Base-by-base conservation (phyloP, 64 coral and sea anemone species). In the Stichodactyla mertensii region DNA sequence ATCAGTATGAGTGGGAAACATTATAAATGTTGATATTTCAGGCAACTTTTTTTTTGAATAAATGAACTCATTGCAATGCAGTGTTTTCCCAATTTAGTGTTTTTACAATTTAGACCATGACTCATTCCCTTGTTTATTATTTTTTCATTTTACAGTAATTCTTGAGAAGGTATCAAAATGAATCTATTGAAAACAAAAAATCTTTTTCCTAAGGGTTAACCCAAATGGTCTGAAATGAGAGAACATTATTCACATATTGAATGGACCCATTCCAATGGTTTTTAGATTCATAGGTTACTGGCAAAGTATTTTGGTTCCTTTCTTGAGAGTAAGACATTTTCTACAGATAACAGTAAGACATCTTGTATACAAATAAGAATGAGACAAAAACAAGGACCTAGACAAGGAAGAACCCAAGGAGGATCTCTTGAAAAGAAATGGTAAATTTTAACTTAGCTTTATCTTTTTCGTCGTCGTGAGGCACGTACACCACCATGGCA, bases 281-380 rank as follows among this genome's bases (percentile, higher is more conserved):
- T 89, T 52, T 19, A 90, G 88, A 90, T 90, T 59, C 88, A 90
- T 69, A 90, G 89, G 8, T 55, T 85, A 16, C 53, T 90, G 7
- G 71, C 89, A 56, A 90, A 86, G 52, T 69, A 86, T 52, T 90
- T 90, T 90, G 89, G 89, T 64, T 90, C 89, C 20, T 90, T 90
- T 90, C 83, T 90, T 52, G 89, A 90, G 51, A 90, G 89, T 20
- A 90, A 90, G 55, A 90, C 89, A 1, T 90, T 90, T 52, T 52
- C 52, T 80, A 14, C 52, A 53, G 53, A 55, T 4, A 81, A 31
- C 61, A 24, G 20, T 86, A 56, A 55, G 6, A 54, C 66, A 52
- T 84, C 80, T 83, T 90, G 77, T 79, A 90, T 90, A n/a, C 83
- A 90, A 45, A 28, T 90, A 53, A 77, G 89, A 64, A 90, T 86